These are phyloP conservation scores for Leistus spinibarbis DNA, from an alignment of 2,888 invertebrate genomes.

Conservation along the genomic window DNA sequence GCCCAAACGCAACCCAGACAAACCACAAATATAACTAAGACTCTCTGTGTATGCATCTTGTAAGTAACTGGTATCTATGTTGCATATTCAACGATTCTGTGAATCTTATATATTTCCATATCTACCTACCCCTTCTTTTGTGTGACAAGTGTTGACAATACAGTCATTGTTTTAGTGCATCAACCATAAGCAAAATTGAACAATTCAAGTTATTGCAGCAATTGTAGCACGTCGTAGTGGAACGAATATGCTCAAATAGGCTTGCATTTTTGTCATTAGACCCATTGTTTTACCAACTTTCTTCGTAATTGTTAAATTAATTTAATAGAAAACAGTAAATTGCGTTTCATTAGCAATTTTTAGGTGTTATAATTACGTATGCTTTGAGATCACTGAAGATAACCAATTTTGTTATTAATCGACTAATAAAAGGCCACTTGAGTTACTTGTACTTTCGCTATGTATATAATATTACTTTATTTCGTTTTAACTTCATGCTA, in stretches of 20 bases:
- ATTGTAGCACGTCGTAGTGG: not conserved
- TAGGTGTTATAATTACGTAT: not conserved
- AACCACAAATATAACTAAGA: not conserved
- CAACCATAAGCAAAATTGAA: constrained; percentile 16
- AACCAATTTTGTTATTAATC: too few relatives aligned
- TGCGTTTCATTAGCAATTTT: not conserved
- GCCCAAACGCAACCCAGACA: not conserved
- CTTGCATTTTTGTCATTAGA: not conserved
- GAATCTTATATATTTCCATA: not conserved
- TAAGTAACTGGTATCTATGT: not conserved
- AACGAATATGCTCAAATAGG: not conserved
- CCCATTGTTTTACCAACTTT: not conserved
- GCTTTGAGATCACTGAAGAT: not conserved
- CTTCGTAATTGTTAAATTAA: not conserved
- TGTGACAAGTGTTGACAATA: constrained; percentile 20
- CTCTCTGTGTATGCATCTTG: not conserved
- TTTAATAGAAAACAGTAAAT: not conserved
- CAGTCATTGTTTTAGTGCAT: constrained; percentile 25
- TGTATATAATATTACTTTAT: too few relatives aligned
- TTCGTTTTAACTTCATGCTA: too few relatives aligned
- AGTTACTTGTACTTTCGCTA: too few relatives aligned
- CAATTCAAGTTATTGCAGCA: not conserved
- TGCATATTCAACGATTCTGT: not conserved
- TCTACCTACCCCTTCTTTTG: not conserved
- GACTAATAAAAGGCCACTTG: too few relatives aligned